Conservation (phyloP, 2,888 invertebrate species). For the Ichneumon xanthorius region DNA sequence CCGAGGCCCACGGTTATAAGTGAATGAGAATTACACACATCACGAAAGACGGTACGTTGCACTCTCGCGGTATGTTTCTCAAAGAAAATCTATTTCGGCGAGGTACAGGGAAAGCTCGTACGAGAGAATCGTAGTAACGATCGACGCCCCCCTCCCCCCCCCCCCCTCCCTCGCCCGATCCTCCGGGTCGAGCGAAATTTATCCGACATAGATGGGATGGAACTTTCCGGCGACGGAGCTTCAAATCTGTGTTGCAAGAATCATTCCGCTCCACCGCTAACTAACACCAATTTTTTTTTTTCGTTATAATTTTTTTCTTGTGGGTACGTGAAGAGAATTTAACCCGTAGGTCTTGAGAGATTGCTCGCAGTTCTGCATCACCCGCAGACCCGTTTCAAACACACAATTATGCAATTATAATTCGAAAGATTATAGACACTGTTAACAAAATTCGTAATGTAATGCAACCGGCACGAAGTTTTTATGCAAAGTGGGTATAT, state of each 20-base stretch:
- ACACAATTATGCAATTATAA: too few species aligned
- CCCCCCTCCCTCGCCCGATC: neutral
- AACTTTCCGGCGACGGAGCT: constrained; percentile 3
- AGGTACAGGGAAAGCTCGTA: constrained; percentile 2
- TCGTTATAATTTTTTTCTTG: neutral
- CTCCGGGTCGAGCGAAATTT: constrained; percentile 14
- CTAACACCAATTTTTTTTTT: neutral
- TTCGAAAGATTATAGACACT: too few species aligned
- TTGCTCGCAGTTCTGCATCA: too few species aligned
- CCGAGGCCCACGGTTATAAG: constrained; percentile 26
- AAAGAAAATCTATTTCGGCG: constrained; percentile 49
- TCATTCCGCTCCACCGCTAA: neutral
- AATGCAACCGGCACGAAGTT: too few species aligned
- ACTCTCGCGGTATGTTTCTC: constrained; percentile 49
- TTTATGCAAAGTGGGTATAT: too few species aligned
- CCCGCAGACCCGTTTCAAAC: too few species aligned
- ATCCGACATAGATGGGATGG: neutral
- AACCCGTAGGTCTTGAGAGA: too few species aligned
- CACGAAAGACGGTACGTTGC: constrained; percentile 43
- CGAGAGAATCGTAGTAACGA: constrained; percentile 19
- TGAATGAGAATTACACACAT: constrained; percentile 47
- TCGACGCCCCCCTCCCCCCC: neutral
- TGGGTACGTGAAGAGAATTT: neutral
- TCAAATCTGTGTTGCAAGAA: neutral
- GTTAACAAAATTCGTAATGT: too few species aligned